phyloP scores from a whole-genome alignment of 1,140 invertebrate genomes.

The Ooceraea biroi region DNA sequence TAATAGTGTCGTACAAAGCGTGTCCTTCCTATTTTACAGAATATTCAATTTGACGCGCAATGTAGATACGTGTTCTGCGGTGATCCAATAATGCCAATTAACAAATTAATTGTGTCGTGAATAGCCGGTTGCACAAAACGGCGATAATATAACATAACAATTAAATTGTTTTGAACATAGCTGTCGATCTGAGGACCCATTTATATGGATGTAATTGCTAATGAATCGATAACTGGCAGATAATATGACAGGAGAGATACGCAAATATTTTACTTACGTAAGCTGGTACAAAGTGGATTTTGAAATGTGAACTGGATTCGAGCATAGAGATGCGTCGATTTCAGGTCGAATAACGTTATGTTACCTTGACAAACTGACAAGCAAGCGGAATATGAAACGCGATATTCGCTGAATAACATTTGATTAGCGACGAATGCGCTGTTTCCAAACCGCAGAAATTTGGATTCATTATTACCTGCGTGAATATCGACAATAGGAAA shows the following conservation, averaged over 20 bases:
- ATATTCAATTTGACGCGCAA: neutral
- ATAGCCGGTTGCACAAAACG: too few species aligned
- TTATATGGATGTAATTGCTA: conserved; percentile 11
- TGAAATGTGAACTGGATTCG: conserved; percentile 27
- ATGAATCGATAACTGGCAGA: conserved; percentile 19
- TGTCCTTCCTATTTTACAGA: neutral
- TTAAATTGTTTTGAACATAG: conserved; percentile 23
- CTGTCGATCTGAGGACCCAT: conserved; percentile 6
- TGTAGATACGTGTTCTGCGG: neutral
- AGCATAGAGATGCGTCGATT: neutral
- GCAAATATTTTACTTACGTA: conserved; percentile 35
- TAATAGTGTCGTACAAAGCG: neutral
- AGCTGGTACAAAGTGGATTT: conserved; percentile 30
- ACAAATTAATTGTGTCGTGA: conserved; percentile 24
- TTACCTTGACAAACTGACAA: conserved; percentile 34
- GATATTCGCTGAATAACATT: conserved; percentile 63
- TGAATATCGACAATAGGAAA: conserved; percentile 28
- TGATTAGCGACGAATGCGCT: conserved; percentile 31
- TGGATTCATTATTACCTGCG: conserved; percentile 22
- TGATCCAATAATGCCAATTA: conserved; percentile 27
- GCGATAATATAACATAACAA: conserved; percentile 3
- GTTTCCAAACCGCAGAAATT: conserved; percentile 30
- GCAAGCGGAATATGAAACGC: conserved; percentile 34
- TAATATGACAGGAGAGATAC: conserved; percentile 22
- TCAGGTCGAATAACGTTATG: conserved; percentile 1